phyloP scores from a whole-genome alignment of 1,140 invertebrate species.

The Drosophila saltans region DNA sequence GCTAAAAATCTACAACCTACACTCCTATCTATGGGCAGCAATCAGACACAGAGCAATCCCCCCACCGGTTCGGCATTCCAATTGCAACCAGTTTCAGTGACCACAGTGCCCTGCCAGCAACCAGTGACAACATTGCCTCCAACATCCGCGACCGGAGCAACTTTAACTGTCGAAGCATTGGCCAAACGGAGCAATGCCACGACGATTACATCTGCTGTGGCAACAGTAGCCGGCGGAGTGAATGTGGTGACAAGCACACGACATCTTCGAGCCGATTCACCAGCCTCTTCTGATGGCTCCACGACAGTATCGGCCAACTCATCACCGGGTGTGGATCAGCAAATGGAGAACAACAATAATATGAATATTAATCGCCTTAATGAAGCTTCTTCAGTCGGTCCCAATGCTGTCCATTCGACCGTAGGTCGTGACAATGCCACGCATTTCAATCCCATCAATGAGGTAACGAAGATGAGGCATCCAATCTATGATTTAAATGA shows the following conservation, averaged over 20 bases:
- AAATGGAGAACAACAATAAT: conserved; percentile 85
- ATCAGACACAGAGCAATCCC: conserved; percentile 33
- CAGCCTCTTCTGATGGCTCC: conserved; percentile 85
- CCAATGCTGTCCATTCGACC: background rate
- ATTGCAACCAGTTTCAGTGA: conserved; percentile 76
- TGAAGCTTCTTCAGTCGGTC: conserved; percentile 19
- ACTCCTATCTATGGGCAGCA: conserved; percentile 83
- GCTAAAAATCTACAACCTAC: conserved; percentile 86
- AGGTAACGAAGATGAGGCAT: conserved; percentile 40
- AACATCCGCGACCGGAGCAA: conserved; percentile 34
- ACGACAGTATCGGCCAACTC: conserved; percentile 91
- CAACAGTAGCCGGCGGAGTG: background rate
- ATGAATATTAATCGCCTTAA: conserved; percentile 60
- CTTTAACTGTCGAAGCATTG: conserved; percentile 69
- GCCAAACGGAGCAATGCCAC: conserved; percentile 60
- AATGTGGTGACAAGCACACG: conserved; percentile 73
- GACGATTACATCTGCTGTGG: conserved; percentile 72
- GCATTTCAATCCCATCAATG: conserved; percentile 81
- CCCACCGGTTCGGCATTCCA: conserved; percentile 61
- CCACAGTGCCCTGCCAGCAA: conserved; percentile 60
- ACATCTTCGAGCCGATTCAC: conserved; percentile 76
- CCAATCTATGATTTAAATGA: too few species aligned
- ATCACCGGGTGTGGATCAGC: conserved; percentile 88
- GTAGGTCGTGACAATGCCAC: conserved; percentile 56
- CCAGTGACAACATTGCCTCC: conserved; percentile 16